Evolutionary conservation across 2,888 invertebrate genomes (phyloP).

Genomic region (Pterobdella sp.): DNA sequence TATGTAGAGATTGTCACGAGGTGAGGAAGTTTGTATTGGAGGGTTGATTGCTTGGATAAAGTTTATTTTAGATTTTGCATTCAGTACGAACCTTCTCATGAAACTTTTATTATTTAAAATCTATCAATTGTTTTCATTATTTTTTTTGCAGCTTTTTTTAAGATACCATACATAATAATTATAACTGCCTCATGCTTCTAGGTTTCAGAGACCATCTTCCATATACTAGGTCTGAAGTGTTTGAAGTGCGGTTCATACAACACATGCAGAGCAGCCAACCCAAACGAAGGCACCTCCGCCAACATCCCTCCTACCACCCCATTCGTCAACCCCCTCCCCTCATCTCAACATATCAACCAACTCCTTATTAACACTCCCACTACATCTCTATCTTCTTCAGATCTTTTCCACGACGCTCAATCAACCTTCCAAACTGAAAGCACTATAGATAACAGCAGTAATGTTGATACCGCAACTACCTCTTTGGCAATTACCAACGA

Average conservation of each 20-base stretch:
- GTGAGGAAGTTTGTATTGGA: constrained; percentile 51
- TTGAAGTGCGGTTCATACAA: constrained; percentile 73
- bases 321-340: background rate
- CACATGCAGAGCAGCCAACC: constrained; percentile 53
- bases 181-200: constrained; percentile 15
- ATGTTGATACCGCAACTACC: no score
- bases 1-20: constrained; percentile 86
- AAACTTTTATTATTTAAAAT: no score
- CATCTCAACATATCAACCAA: background rate
- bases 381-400: background rate
- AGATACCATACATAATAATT: background rate
- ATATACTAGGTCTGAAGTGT: constrained; percentile 80
- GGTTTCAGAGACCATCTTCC: constrained; percentile 70
- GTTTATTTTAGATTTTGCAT: no score
- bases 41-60: no score
- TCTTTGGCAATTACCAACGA: background rate
- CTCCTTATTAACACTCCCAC: background rate
- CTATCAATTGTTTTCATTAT: background rate
- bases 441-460: background rate
- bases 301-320: background rate
- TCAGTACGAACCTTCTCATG: no score
- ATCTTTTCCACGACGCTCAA: background rate
- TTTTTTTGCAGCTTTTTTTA: background rate
- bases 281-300: background rate
- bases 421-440: background rate